These are phyloP conservation scores for Hyppa rectilinea DNA, from an alignment of 2,888 invertebrate species.

Conservation along the genomic window DNA sequence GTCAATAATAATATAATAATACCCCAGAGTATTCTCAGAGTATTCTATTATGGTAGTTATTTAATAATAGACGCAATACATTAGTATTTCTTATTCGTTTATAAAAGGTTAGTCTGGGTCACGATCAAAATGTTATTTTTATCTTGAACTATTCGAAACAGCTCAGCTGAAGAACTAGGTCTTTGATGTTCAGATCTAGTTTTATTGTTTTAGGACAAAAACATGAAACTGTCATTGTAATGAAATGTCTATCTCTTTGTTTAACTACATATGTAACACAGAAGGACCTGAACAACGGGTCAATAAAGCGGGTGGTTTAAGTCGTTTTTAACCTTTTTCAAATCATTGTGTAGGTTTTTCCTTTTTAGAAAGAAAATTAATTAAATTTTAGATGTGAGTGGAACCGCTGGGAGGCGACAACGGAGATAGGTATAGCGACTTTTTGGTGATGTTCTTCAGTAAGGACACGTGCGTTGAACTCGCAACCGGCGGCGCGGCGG, in stretches of 20 bases:
- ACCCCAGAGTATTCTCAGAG: too few species aligned
- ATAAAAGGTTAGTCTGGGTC: slow-evolving; percentile 22
- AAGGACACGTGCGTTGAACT: too few species aligned
- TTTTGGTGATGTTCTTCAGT: too few species aligned
- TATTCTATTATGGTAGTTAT: too few species aligned
- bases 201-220: slow-evolving; percentile 37
- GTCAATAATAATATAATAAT: too few species aligned
- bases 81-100: slow-evolving; percentile 14
- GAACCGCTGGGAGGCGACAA: too few species aligned
- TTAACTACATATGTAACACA: too few species aligned
- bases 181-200: slow-evolving; percentile 22
- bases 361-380: not conserved
- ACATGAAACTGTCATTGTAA: slow-evolving; percentile 7
- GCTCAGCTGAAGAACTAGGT: slow-evolving; percentile 15
- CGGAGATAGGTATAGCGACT: too few species aligned
- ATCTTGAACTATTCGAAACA: slow-evolving; percentile 18
- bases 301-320: not conserved
- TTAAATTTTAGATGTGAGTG: too few species aligned
- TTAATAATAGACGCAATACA: too few species aligned
- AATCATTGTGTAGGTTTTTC: not conserved
- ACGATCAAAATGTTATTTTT: slow-evolving; percentile 22
- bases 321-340: not conserved
- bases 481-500: too few species aligned
- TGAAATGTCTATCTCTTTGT: slow-evolving; percentile 18
- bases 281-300: not conserved